Conservation (phyloP, 1,140 invertebrate species). For the Neelides sp. region DNA sequence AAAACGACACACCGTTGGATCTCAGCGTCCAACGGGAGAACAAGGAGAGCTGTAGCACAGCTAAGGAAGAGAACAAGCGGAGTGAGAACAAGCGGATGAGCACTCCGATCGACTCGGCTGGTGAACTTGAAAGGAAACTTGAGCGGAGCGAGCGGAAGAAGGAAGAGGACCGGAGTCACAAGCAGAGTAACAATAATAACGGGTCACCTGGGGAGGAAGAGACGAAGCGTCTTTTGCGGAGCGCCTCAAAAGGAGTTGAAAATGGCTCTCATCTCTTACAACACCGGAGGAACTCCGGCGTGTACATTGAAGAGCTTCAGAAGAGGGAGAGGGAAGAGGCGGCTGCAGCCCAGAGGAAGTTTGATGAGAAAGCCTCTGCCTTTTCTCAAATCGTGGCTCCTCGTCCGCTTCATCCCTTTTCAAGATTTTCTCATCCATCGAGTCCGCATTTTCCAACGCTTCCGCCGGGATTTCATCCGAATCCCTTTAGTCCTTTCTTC, state of each 20-base stretch:
- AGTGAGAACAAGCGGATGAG: no score
- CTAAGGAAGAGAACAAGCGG: no score
- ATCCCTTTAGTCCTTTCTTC: conserved; percentile 31
- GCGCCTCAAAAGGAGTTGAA: no score
- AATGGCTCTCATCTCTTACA: no score
- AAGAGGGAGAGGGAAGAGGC: conserved; percentile 52
- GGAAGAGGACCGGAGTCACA: neutral
- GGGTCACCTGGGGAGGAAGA: no score
- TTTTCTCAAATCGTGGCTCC: conserved; percentile 24
- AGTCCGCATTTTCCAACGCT: conserved; percentile 12
- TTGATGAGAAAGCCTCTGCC: conserved; percentile 45
- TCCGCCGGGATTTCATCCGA: conserved; percentile 39
- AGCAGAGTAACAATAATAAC: neutral
- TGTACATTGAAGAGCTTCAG: no score
- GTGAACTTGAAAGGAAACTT: no score
- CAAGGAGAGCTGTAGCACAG: no score
- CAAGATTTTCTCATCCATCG: conserved; percentile 27
- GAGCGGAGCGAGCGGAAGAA: neutral
- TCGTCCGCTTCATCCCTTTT: conserved; percentile 28
- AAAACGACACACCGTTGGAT: conserved; percentile 26
- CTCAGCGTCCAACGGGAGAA: conserved; percentile 30
- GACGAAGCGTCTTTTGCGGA: neutral
- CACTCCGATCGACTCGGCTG: no score
- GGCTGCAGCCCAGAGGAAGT: conserved; percentile 46
- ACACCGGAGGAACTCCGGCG: no score